Conservation (phyloP, 2,888 invertebrate genomes). For the Phyllotreta striolata region DNA sequence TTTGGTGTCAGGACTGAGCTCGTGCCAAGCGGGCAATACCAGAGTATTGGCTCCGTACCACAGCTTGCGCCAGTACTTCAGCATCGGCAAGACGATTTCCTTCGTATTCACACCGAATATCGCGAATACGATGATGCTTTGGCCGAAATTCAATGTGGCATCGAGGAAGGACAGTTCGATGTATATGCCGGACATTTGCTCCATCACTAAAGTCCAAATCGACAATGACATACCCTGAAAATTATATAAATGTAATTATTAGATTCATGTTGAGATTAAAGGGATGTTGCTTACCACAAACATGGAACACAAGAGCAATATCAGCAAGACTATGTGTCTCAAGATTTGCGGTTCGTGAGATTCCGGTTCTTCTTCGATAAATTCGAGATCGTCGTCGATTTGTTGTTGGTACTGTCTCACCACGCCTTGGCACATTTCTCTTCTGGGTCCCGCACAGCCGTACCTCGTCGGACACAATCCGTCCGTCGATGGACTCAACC, state of each 20-base stretch:
- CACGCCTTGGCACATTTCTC: constrained; percentile 63
- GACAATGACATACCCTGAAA: constrained; percentile 82
- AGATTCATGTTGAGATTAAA: too few relatives aligned
- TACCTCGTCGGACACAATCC: constrained; percentile 63
- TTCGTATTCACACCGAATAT: constrained; percentile 88
- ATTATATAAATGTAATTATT: too few relatives aligned
- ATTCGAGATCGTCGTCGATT: constrained; percentile 63
- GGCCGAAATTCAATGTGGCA: constrained; percentile 88
- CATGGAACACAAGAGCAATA: constrained; percentile 84
- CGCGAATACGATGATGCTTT: constrained; percentile 84
- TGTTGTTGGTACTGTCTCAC: constrained; percentile 65
- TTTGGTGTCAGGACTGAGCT: constrained; percentile 78
- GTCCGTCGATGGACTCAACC: constrained; percentile 33
- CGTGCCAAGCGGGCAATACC: constrained; percentile 76
- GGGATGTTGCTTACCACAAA: constrained; percentile 76
- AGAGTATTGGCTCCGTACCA: constrained; percentile 79
- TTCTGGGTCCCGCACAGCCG: constrained; percentile 63
- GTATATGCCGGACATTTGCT: constrained; percentile 87
- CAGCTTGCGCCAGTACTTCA: constrained; percentile 69
- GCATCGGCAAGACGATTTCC: constrained; percentile 73
- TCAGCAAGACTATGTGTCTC: constrained; percentile 82
- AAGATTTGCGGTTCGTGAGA: constrained; percentile 75
- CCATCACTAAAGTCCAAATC: constrained; percentile 82
- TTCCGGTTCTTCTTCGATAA: constrained; percentile 64
- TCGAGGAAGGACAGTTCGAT: constrained; percentile 93